phyloP scores from a whole-genome alignment of 2,797 vertebrate genomes.

The Sphaeramia orbicularis region DNA sequence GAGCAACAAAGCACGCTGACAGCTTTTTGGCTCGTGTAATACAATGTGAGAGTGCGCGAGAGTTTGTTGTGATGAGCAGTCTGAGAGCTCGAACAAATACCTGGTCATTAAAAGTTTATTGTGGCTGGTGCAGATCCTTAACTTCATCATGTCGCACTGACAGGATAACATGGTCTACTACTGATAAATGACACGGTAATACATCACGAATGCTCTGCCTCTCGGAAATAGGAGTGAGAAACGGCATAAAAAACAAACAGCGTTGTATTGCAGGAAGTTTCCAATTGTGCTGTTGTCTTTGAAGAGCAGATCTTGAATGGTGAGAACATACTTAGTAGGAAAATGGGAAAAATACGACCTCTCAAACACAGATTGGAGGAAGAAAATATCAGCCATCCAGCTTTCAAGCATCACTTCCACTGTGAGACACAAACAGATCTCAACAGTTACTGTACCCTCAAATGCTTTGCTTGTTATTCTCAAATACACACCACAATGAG shows the following conservation, averaged over 20 bases:
- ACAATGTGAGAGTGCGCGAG: slow-evolving; percentile 26
- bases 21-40: slow-evolving; percentile 72
- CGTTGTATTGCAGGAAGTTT: slow-evolving; percentile 52
- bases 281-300: slow-evolving; percentile 57
- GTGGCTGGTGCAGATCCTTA: slow-evolving; percentile 24
- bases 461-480: slow-evolving; percentile 62
- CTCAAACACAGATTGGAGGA: slow-evolving; percentile 57
- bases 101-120: slow-evolving; percentile 58
- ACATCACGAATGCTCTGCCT: slow-evolving; percentile 27
- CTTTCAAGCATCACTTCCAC: slow-evolving; percentile 62
- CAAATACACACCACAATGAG: slow-evolving; percentile 66
- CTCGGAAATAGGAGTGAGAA: slow-evolving; percentile 25
- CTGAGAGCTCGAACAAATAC: slow-evolving; percentile 43
- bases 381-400: slow-evolving; percentile 61
- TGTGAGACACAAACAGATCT: slow-evolving; percentile 54
- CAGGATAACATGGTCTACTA: slow-evolving; percentile 28
- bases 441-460: slow-evolving; percentile 47
- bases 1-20: slow-evolving; percentile 77
- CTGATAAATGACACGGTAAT: slow-evolving; percentile 30
- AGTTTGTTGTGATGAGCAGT: slow-evolving; percentile 52
- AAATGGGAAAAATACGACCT: slow-evolving; percentile 51
- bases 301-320: slow-evolving; percentile 67
- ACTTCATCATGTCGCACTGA: slow-evolving; percentile 28
- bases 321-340: slow-evolving; percentile 55
- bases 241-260: slow-evolving; percentile 50